These are phyloP conservation scores for Lophochroa leadbeateri DNA, from an alignment of 2,113 vertebrate species.

Conservation along the genomic window DNA sequence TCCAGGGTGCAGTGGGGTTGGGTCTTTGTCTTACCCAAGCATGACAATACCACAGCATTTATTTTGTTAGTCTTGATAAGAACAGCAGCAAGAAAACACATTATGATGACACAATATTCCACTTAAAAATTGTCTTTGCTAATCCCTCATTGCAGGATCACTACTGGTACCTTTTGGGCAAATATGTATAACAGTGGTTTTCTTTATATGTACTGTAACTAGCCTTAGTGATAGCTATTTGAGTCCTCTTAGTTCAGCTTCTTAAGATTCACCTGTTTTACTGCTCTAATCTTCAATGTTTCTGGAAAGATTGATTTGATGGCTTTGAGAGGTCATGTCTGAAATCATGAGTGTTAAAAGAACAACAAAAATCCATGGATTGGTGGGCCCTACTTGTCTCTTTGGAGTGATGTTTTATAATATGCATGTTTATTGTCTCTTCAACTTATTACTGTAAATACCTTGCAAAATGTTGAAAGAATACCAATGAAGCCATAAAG, in stretches of 20 bases:
- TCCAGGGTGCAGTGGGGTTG: background rate
- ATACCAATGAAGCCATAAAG: background rate
- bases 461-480: background rate
- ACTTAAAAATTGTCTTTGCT: background rate
- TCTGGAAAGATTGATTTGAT: background rate
- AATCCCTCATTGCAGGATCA: rapidly evolving
- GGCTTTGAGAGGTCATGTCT: background rate
- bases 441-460: background rate
- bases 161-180: background rate
- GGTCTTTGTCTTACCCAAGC: background rate
- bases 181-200: background rate
- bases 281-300: rapidly evolving
- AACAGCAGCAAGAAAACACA: background rate
- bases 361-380: background rate
- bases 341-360: background rate
- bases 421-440: background rate
- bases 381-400: background rate
- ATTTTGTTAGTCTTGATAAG: background rate
- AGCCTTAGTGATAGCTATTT: background rate
- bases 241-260: background rate
- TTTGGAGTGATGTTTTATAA: background rate
- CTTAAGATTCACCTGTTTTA: background rate
- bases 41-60: background rate
- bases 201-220: background rate
- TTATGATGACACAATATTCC: background rate